These are phyloP conservation scores for Stramonita haemastoma DNA, from an alignment of 2,888 invertebrate genomes.

Conservation along the genomic window DNA sequence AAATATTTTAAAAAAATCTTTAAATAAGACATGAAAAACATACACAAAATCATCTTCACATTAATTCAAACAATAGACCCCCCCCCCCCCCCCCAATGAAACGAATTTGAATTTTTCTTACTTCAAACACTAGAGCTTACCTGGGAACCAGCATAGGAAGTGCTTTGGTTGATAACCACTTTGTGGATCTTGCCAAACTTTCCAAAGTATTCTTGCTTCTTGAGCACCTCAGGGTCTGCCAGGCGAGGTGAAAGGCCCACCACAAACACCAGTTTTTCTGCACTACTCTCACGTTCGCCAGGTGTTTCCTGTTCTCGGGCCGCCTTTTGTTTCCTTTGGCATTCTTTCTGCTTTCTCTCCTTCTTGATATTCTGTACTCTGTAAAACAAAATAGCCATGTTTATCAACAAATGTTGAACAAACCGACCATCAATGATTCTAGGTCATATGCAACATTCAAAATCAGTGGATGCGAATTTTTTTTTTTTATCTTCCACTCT, in stretches of 20 bases:
- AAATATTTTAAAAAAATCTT: too few species aligned
- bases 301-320: constrained; percentile 96
- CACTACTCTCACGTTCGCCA: constrained; percentile 97
- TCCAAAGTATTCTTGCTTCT: constrained; percentile 99
- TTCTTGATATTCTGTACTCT: constrained; percentile 84
- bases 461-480: too few species aligned
- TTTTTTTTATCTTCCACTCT: too few species aligned
- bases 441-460: too few species aligned
- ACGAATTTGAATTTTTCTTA: too few species aligned
- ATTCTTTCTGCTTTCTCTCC: constrained; percentile 96
- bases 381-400: too few species aligned
- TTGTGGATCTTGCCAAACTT: constrained; percentile 99
- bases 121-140: constrained; percentile 58
- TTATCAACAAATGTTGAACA: too few species aligned
- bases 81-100: too few species aligned
- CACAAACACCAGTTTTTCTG: constrained; percentile 99
- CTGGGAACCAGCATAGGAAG: constrained; percentile 81
- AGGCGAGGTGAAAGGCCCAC: constrained; percentile 97
- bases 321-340: constrained; percentile 94
- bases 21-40: too few species aligned
- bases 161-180: constrained; percentile 99
- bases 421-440: too few species aligned
- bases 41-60: too few species aligned
- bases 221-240: constrained; percentile 97
- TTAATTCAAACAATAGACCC: too few species aligned